phyloP scores from a whole-genome alignment of 1,140 invertebrate genomes.

The Drosophila nannoptera region DNA sequence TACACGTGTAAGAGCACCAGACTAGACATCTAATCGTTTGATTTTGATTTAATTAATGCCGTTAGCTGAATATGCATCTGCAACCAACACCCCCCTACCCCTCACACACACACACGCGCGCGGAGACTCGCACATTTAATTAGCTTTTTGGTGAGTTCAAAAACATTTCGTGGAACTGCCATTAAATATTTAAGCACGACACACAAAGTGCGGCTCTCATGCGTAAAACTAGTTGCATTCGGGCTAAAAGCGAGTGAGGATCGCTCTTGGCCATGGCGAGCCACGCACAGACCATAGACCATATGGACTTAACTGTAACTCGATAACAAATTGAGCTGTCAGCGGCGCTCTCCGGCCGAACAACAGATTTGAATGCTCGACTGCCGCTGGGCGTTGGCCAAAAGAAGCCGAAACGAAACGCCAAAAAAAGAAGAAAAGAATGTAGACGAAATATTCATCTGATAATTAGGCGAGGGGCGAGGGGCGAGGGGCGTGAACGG shows the following conservation, averaged over 20 bases:
- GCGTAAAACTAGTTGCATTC: slow-evolving; percentile 56
- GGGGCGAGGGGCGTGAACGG: background rate
- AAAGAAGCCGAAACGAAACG: slow-evolving; percentile 7
- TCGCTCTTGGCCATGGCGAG: slow-evolving; percentile 13
- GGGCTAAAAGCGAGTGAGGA: background rate
- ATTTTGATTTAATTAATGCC: slow-evolving; percentile 52
- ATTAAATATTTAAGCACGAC: slow-evolving; percentile 51
- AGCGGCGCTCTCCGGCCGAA: slow-evolving; percentile 34
- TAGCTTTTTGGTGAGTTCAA: slow-evolving; percentile 23
- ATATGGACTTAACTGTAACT: slow-evolving; percentile 29
- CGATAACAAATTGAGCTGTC: slow-evolving; percentile 71
- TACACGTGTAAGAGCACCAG: slow-evolving; percentile 33
- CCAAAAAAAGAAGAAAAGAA: slow-evolving; percentile 8
- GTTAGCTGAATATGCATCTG: slow-evolving; percentile 14
- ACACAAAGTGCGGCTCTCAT: slow-evolving; percentile 48
- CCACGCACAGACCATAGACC: too few relatives aligned
- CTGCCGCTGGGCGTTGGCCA: slow-evolving; percentile 39
- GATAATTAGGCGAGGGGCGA: slow-evolving; percentile 37
- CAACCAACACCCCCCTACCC: background rate
- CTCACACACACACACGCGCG: background rate
- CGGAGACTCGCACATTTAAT: slow-evolving; percentile 16
- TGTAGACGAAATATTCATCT: background rate
- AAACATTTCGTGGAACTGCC: slow-evolving; percentile 45
- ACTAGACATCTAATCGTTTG: slow-evolving; percentile 43
- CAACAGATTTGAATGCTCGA: slow-evolving; percentile 16